Evolutionary conservation across 2,888 invertebrate genomes (phyloP), one percentile per base, ranked within the genome.

Genomic region (Agrotis puta): DNA sequence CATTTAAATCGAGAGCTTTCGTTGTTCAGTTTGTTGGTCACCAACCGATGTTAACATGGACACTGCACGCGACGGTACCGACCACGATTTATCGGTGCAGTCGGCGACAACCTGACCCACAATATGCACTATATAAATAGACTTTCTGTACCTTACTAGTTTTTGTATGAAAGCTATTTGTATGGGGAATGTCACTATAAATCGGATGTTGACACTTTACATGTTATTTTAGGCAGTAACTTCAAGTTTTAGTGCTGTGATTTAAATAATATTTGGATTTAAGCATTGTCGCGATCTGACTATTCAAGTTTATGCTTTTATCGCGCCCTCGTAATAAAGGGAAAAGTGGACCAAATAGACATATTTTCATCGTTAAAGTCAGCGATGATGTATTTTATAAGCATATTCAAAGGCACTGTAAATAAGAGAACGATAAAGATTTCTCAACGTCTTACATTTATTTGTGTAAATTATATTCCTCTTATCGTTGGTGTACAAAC

Each of bases 1-100:
- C 93, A 94, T 94, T 89, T 93, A 94, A 92, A 94, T 93, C 90
- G 92, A 90, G 89, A 81, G 84, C 81, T 88, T 90, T 89, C 84
- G 87, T 87, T 89, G 92, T 88, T 82, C 72, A 83, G 70, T 87
- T 86, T 87, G 88, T 88, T 86, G 79, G 76, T 74, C 81, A 81
- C 84, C 85, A 81, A 78, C 58, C 83, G 89, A 91, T 92, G 90
- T 89, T 91, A 92, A 91, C 92, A 91, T 85, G 85, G 83, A 67
- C 74, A 63, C 77, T 75, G 88, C 77, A 87, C 93, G 92, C 93
- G 90, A 83, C 84, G 67, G 82, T 78, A 79, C 79, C 27, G 83
- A 83, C 67, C 68, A 72, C 76, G 85, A 88, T 88, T 89, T 88
- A 90, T 85, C 74, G 79, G 62, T 64, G 59, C 67, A 69, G 70